Base-by-base conservation (phyloP, 2,113 vertebrate genomes). In the Ornithorhynchus anatinus region DNA sequence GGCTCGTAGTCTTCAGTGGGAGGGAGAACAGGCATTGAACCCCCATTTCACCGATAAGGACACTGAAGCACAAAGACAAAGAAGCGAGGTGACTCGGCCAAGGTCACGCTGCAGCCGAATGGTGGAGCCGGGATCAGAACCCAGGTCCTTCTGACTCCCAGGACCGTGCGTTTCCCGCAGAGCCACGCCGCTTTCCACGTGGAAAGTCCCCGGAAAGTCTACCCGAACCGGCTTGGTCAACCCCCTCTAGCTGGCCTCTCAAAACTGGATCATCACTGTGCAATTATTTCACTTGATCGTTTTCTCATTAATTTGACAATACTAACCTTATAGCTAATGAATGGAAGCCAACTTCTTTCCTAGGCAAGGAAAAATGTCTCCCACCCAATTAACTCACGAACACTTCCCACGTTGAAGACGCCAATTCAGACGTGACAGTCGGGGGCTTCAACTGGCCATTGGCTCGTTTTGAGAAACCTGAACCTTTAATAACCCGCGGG, bases 381-480 rank as follows among this genome's bases (percentile, higher is more conserved):
- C 56, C 61, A 53, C 88, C 85, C 88, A 79, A 90, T 86, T 75
- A 80, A 50, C 69, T 84, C 68, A 47, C 57, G 4, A 81, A 78
- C 61, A 78, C 63, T 65, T 79, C 82, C 59, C 67, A 82, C 64
- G 23, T 72, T 88, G 80, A 82, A 85, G 79, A 81, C 50, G 51
- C 80, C 63, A 73, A 62, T 59, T 68, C 66, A 62, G 81, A 57
- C 33, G 69, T 39, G 87, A 88, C 80, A 85, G 88, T 47, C 68
- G 2, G 16, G n/a, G 38, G 72, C 73, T 89, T 63, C 86, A 76
- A 81, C 81, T 70, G 76, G 86, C 88, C 87, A 92, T 83, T 82
- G 89, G 86, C 85, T 92, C 88, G 86, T 89, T 93, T 93, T 90
- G 84, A 81, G 90, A 93, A 94, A 92, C 76, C 71, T 6, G 82